Percentiles rank a stretch among this genome's conserved stretches.
phyloP scores from a whole-genome alignment of 2,888 invertebrate species.

The Listrodromus nycthemerus region DNA sequence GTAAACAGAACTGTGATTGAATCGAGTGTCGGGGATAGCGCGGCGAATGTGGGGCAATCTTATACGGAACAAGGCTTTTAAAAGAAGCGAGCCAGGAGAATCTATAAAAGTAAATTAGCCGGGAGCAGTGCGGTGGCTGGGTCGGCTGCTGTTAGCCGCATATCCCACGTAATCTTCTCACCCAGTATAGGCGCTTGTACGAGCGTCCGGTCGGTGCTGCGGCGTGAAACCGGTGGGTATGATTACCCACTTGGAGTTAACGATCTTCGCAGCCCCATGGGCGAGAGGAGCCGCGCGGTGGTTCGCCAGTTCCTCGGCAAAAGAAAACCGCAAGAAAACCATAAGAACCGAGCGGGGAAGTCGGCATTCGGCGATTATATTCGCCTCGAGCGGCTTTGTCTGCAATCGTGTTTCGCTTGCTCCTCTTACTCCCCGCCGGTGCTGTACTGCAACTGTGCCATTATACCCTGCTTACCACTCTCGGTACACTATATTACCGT shows the following conservation, averaged over 20 bases:
- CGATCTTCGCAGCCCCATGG: slow-evolving; percentile 75
- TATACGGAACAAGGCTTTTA: slow-evolving; percentile 26
- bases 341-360: slow-evolving; percentile 69
- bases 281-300: slow-evolving; percentile 25
- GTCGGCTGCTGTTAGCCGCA: slow-evolving; percentile 56
- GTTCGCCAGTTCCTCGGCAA: slow-evolving; percentile 72
- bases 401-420: slow-evolving; percentile 63
- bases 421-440: slow-evolving; percentile 32
- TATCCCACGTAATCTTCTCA: slow-evolving; percentile 69
- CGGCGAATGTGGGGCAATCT: slow-evolving; percentile 27
- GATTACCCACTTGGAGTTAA: slow-evolving; percentile 82
- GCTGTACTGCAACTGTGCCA: slow-evolving; percentile 23
- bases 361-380: slow-evolving; percentile 70
- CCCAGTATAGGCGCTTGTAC: slow-evolving; percentile 67
- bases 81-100: slow-evolving; percentile 51
- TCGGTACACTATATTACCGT: slow-evolving; percentile 46
- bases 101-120: slow-evolving; percentile 71
- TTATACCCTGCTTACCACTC: slow-evolving; percentile 34
- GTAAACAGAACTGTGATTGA: slow-evolving; percentile 41
- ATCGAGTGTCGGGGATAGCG: slow-evolving; percentile 25
- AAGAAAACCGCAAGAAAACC: slow-evolving; percentile 78
- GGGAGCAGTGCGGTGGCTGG: slow-evolving; percentile 46
- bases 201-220: slow-evolving; percentile 71
- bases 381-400: slow-evolving; percentile 67
- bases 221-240: slow-evolving; percentile 81